These are phyloP conservation scores for Hydra vulgaris DNA, from an alignment of 30 jellyfish, hydroid and myxozoan genomes.

Conservation along the genomic window DNA sequence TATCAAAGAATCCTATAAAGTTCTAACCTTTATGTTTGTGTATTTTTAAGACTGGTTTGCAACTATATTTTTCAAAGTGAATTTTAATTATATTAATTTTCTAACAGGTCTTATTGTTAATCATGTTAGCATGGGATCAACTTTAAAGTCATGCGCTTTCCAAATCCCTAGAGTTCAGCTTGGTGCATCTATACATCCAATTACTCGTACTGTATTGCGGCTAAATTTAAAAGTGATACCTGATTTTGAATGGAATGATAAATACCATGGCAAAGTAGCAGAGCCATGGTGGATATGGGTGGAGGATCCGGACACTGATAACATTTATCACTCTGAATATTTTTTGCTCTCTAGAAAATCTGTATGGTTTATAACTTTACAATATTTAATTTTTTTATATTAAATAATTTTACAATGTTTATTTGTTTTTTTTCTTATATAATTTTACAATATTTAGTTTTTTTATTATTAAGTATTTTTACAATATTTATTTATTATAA, in stretches of 20 bases:
- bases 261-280: slow-evolving; percentile 70
- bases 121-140: slow-evolving; percentile 79
- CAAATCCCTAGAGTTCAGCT: slow-evolving; percentile 77
- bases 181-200: slow-evolving; percentile 88
- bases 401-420: no score
- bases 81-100: no score
- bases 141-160: slow-evolving; percentile 48
- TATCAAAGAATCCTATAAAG: no score
- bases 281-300: slow-evolving; percentile 99
- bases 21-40: no score
- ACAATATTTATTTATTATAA: no score
- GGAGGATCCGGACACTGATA: slow-evolving; percentile 96
- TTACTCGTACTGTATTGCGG: slow-evolving; percentile 90
- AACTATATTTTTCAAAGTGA: no score
- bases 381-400: background rate
- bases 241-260: slow-evolving; percentile 93
- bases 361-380: slow-evolving; percentile 34
- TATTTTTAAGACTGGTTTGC: no score
- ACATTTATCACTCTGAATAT: slow-evolving; percentile 86
- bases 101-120: slow-evolving; percentile 60
- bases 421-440: background rate
- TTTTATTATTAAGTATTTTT: no score
- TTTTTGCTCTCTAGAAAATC: slow-evolving; percentile 66
- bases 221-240: slow-evolving; percentile 66
- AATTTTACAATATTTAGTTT: no score